phyloP scores from a whole-genome alignment of 1,140 invertebrate species.

The Drosophila mayri region DNA sequence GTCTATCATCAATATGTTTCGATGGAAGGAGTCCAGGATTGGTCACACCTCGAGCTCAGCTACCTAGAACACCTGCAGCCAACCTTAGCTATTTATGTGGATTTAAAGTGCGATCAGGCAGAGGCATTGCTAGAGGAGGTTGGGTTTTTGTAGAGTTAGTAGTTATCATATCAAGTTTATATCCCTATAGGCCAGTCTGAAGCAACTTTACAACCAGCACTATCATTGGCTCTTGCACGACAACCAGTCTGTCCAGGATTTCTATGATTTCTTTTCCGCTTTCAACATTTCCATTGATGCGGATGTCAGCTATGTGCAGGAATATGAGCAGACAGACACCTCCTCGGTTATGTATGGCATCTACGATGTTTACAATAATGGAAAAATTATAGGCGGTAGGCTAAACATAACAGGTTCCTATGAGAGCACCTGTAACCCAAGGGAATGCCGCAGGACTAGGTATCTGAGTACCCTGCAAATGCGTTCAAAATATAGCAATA shows the following conservation, averaged over 20 bases:
- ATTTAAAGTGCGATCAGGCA: constrained; percentile 54
- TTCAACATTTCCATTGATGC: constrained; percentile 75
- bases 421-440: constrained; percentile 47
- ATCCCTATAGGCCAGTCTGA: constrained; percentile 38
- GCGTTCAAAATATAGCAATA: constrained; percentile 61
- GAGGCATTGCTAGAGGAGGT: constrained; percentile 51
- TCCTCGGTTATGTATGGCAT: constrained; percentile 17
- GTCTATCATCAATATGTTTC: constrained; percentile 68
- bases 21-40: constrained; percentile 27
- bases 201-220: constrained; percentile 70
- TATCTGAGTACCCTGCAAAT: constrained; percentile 60
- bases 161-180: neutral
- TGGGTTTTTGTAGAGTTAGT: neutral
- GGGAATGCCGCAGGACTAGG: constrained; percentile 23
- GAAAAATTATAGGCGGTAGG: constrained; percentile 66
- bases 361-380: constrained; percentile 81
- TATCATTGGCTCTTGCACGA: constrained; percentile 76
- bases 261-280: constrained; percentile 41
- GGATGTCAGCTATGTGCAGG: constrained; percentile 56
- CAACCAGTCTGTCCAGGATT: constrained; percentile 7
- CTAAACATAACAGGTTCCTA: constrained; percentile 70
- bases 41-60: constrained; percentile 45
- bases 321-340: neutral
- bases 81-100: constrained; percentile 67
- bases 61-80: constrained; percentile 59